Evolutionary conservation across 2,888 invertebrate species (phyloP).

Genomic region (Monochamus alternatus): DNA sequence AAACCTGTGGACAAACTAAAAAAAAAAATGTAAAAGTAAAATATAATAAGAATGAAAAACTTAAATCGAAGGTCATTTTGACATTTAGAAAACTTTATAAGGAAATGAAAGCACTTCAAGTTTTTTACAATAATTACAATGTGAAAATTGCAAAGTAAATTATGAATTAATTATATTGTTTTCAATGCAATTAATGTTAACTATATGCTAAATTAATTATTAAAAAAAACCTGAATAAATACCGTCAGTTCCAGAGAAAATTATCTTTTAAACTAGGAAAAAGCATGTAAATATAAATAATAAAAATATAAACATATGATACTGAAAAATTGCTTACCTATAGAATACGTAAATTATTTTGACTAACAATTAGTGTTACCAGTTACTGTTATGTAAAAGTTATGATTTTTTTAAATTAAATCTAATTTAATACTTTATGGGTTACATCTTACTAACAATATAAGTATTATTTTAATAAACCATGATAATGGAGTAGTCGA

Average conservation of each 20-base stretch:
- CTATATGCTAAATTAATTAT: neutral
- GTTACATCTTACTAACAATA: conserved; percentile 25
- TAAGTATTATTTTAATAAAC: conserved; percentile 32
- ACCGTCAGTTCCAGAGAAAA: neutral
- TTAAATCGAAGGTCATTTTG: conserved; percentile 2
- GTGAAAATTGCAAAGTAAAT: neutral
- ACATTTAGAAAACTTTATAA: conserved; percentile 10
- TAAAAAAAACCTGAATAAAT: neutral
- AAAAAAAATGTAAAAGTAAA: conserved; percentile 38
- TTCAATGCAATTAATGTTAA: neutral
- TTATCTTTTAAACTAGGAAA: neutral
- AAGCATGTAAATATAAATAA: neutral
- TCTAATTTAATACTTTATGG: conserved; percentile 5
- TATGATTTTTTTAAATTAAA: neutral
- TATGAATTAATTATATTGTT: neutral
- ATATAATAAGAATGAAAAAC: conserved; percentile 34
- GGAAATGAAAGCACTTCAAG: neutral
- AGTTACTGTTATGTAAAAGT: conserved; percentile 36
- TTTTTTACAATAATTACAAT: neutral
- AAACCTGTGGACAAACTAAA: conserved; percentile 60
- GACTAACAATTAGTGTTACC: conserved; percentile 38
- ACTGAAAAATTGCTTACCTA: conserved; percentile 28
- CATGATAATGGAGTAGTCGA: conserved; percentile 44
- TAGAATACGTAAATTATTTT: conserved; percentile 29
- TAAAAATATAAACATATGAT: neutral